phyloP scores from a whole-genome alignment of 1,140 invertebrate species.

The Drosophila obscura region DNA sequence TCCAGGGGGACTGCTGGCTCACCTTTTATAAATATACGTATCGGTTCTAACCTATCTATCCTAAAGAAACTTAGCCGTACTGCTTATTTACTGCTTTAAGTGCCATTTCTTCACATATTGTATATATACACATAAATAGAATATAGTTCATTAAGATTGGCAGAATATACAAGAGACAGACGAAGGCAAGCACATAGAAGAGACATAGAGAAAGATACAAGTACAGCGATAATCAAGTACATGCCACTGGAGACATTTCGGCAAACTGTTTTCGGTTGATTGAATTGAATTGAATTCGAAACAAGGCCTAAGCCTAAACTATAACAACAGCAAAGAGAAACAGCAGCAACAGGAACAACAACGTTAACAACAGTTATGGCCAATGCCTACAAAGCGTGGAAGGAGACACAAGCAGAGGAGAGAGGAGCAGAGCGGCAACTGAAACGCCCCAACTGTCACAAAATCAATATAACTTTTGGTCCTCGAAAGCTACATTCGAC shows the following conservation, averaged over 20 bases:
- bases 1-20: no score
- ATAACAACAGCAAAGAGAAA: neutral
- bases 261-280: conserved; percentile 74
- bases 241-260: conserved; percentile 76
- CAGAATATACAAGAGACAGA: conserved; percentile 9
- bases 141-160: neutral
- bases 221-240: conserved; percentile 65
- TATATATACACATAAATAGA: no score
- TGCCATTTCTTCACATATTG: no score
- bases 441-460: conserved; percentile 66
- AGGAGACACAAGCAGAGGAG: neutral
- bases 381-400: conserved; percentile 4
- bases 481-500: conserved; percentile 3
- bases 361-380: no score
- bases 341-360: no score
- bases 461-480: conserved; percentile 71
- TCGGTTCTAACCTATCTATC: neutral
- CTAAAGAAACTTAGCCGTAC: neutral
- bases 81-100: no score
- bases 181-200: neutral
- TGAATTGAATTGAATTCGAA: conserved; percentile 68
- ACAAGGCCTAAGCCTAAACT: conserved; percentile 55
- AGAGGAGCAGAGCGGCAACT: neutral
- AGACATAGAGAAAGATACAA: conserved; percentile 3
- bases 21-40: no score